These are phyloP conservation scores for Neomorphus geoffroyi DNA, from an alignment of 2,797 vertebrate species.

Conservation along the genomic window DNA sequence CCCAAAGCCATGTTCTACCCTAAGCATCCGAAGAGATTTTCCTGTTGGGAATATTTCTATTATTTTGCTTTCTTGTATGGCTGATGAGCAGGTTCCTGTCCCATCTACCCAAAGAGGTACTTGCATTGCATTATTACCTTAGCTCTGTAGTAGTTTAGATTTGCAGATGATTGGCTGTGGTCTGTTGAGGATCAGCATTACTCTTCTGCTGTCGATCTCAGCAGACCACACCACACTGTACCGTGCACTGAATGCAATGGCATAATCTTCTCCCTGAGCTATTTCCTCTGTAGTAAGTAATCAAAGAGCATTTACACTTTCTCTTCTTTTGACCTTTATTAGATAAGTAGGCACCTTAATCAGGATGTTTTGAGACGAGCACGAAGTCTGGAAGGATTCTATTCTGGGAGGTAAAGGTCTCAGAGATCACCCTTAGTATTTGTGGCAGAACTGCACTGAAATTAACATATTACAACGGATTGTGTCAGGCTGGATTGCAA, in stretches of 20 bases:
- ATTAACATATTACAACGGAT: conserved; percentile 74
- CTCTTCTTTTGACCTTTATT: conserved; percentile 68
- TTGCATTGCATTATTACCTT: neutral
- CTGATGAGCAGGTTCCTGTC: neutral
- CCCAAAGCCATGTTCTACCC: neutral
- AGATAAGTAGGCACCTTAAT: conserved; percentile 26
- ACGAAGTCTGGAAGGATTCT: conserved; percentile 25
- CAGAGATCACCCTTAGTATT: conserved; percentile 62
- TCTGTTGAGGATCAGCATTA: neutral
- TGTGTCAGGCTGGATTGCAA: conserved; percentile 67
- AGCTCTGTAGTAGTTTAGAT: neutral
- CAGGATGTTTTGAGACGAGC: conserved; percentile 23
- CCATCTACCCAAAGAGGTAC: neutral
- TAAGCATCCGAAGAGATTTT: neutral
- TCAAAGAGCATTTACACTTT: neutral
- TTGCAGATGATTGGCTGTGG: neutral
- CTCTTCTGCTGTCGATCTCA: neutral
- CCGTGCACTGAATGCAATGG: neutral
- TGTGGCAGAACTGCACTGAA: conserved; percentile 61
- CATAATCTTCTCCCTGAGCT: neutral
- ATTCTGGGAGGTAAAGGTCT: conserved; percentile 61
- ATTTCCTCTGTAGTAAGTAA: neutral
- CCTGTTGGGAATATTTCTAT: neutral
- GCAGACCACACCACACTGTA: neutral
- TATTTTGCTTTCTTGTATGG: neutral